Percentiles rank a stretch among this genome's conserved stretches.
Conservation (phyloP, 2,797 vertebrate genomes). For the Typhlichthys subterraneus region DNA sequence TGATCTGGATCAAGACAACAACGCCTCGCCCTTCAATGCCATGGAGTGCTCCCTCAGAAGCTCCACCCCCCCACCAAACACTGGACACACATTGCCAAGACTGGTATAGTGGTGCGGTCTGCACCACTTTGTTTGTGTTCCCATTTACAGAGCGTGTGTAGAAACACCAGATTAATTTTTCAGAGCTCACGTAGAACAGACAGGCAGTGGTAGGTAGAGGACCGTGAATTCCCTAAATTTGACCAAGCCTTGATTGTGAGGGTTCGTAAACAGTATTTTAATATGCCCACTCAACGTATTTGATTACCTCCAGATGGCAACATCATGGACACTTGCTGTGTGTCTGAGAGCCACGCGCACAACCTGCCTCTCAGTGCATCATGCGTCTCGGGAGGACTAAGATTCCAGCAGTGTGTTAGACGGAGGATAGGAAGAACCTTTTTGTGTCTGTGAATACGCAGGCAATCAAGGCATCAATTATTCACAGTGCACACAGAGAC, state of each 20-base stretch:
- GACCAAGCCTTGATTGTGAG: neutral
- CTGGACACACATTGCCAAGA: no score
- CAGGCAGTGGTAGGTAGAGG: no score
- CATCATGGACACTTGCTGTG: slow-evolving; percentile 35
- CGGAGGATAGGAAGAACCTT: slow-evolving; percentile 74
- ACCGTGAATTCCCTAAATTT: no score
- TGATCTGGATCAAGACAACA: no score
- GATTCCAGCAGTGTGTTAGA: slow-evolving; percentile 62
- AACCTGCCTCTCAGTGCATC: slow-evolving; percentile 40
- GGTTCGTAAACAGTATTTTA: neutral
- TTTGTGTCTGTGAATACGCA: slow-evolving; percentile 72
- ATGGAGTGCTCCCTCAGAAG: no score
- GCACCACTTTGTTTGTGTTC: no score
- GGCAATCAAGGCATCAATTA: slow-evolving; percentile 78
- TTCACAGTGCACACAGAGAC: slow-evolving; percentile 63
- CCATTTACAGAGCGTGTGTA: no score
- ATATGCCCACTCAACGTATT: slow-evolving; percentile 10
- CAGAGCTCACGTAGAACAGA: no score
- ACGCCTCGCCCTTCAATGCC: no score
- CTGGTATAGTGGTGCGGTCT: no score
- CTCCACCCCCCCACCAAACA: no score
- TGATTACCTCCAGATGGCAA: slow-evolving; percentile 29
- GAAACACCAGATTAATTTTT: no score
- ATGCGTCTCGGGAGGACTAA: slow-evolving; percentile 47
- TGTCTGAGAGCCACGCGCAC: slow-evolving; percentile 24